Base-by-base conservation (phyloP, 2,888 invertebrate species). In the Beris chalybata region DNA sequence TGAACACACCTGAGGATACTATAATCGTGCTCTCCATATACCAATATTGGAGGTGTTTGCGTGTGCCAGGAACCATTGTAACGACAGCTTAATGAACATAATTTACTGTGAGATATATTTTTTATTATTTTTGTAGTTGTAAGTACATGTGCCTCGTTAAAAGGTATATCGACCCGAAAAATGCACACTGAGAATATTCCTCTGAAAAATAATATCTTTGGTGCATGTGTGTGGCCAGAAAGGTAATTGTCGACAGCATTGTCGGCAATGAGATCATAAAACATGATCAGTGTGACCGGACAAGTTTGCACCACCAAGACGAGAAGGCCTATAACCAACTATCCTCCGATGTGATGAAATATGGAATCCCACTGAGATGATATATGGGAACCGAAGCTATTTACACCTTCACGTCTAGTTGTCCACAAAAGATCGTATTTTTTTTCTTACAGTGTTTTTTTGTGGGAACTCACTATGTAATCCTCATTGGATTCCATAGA, bases 221-320 rank as follows among this genome's bases (percentile, higher is more conserved):
- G 57, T 32, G 61, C 56, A 15, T 52, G 30, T 44, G 63, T 68
- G 65, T 65, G 68, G 52, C 57, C 65, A 50, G 50, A 55, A 55
- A 50, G 29, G 55, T 53, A 68, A 65, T 61, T 65, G 65, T 65
- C 68, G 61, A 55, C 56, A 65, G 61, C 68, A 32, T 64, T 57
- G 56, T 38, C 50, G 61, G 64, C 67, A 67, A 67, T 67, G 48
- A 63, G 55, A 47, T 64, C 67, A 67, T 67, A 67, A 67, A 67
- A 53, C 30, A 59, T 59, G 48, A 48, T 59, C 31, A 44, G 38
- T 45, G 30, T 13, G 15, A 43, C 56, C 5, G 53, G n/a, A 29
- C 53, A 53, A 30, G 22, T 13, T 12, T 1, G n/a, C 4, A n/a
- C 31, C 7, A 53, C 29, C 12, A 31, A 12, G 6, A 6, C 29